These are phyloP conservation scores for Phania funesta DNA, from an alignment of 2,888 invertebrate species.

Conservation along the genomic window DNA sequence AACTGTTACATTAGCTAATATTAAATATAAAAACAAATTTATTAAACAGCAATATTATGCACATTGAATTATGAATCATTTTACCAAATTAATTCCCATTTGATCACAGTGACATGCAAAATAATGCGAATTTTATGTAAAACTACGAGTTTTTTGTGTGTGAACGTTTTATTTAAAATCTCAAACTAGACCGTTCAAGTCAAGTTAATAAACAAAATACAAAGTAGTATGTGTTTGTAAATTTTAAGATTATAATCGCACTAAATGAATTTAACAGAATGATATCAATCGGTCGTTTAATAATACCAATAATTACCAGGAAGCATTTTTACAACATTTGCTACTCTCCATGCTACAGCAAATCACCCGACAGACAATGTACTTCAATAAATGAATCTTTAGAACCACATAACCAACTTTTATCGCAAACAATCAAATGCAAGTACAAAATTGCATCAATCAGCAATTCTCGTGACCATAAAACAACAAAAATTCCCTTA, in stretches of 20 bases:
- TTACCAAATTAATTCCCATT: no score
- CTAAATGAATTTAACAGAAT: slow-evolving; percentile 53
- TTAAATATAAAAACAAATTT: no score
- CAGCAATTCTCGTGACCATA: slow-evolving; percentile 66
- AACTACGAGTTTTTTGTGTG: neutral
- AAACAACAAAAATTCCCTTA: slow-evolving; percentile 59
- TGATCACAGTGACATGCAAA: slow-evolving; percentile 31
- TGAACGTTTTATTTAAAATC: neutral
- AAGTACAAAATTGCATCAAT: slow-evolving; percentile 66
- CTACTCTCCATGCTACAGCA: neutral
- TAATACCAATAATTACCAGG: slow-evolving; percentile 65
- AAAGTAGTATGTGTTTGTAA: slow-evolving; percentile 50
- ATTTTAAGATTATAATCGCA: slow-evolving; percentile 39
- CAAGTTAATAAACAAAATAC: neutral
- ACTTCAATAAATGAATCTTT: slow-evolving; percentile 23
- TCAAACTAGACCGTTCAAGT: slow-evolving; percentile 48
- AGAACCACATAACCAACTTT: slow-evolving; percentile 44
- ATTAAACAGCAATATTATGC: no score
- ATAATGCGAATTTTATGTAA: slow-evolving; percentile 30
- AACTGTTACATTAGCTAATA: no score
- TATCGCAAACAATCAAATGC: slow-evolving; percentile 65
- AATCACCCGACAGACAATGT: slow-evolving; percentile 12
- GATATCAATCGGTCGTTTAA: slow-evolving; percentile 65
- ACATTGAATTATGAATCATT: no score
- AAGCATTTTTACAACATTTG: slow-evolving; percentile 59